Percentiles rank a stretch among this genome's conserved stretches.
Conservation (phyloP, 2,888 invertebrate species). For the Trissolcus japonicus region DNA sequence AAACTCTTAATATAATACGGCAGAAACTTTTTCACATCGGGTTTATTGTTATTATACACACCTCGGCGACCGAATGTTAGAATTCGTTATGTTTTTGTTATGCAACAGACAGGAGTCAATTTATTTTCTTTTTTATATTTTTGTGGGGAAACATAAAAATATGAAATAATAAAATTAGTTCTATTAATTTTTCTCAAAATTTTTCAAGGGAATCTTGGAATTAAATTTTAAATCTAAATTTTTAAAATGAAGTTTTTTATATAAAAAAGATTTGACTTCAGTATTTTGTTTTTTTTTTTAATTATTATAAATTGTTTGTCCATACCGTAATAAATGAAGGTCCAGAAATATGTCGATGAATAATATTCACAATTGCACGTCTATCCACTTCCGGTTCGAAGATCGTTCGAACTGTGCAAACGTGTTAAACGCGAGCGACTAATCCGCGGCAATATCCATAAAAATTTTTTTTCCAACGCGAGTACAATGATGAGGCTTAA, state of each 20-base stretch:
- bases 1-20: constrained; percentile 46
- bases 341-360: no score
- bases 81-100: constrained; percentile 26
- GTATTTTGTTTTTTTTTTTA: no score
- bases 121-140: not conserved
- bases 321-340: no score
- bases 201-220: no score
- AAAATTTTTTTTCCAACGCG: constrained; percentile 18
- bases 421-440: constrained; percentile 14
- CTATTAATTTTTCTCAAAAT: not conserved
- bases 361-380: no score
- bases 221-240: no score
- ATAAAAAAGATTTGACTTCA: no score
- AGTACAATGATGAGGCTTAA: constrained; percentile 50
- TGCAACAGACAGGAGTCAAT: constrained; percentile 16
- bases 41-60: constrained; percentile 8
- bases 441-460: constrained; percentile 26
- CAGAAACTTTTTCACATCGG: constrained; percentile 28
- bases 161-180: not conserved
- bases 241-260: no score
- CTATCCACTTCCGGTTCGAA: constrained; percentile 27
- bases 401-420: constrained; percentile 12
- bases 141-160: not conserved
- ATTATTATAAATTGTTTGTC: no score
- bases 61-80: constrained; percentile 21